These are phyloP conservation scores for Encarsia formosa DNA, from an alignment of 2,888 invertebrate species.

Conservation along the genomic window DNA sequence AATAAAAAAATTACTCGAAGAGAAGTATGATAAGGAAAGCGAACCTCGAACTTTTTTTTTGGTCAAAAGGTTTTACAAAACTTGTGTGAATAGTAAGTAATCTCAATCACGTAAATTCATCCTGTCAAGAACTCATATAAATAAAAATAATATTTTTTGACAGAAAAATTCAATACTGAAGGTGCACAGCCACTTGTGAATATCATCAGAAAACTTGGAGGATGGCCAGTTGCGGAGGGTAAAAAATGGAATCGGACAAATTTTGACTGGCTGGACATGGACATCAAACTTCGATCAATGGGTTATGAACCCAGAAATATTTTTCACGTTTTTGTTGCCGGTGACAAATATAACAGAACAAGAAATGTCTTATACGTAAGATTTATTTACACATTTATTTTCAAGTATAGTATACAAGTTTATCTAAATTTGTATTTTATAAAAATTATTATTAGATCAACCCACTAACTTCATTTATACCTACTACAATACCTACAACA, in stretches of 20 bases:
- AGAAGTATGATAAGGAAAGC: constrained; percentile 9
- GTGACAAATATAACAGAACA: neutral
- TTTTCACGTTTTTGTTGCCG: constrained; percentile 2
- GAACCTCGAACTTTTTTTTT: constrained; percentile 24
- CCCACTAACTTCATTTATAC: too few species aligned
- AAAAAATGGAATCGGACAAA: constrained; percentile 8
- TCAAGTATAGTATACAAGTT: too few species aligned
- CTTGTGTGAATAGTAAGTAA: constrained; percentile 31
- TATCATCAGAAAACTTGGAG: constrained; percentile 12
- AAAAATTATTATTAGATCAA: too few species aligned
- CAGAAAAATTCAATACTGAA: too few species aligned
- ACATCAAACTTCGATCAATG: neutral
- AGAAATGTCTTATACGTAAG: neutral
- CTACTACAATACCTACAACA: too few species aligned
- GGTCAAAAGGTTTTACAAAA: constrained; percentile 25
- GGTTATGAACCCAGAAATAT: constrained; percentile 7
- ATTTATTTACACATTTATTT: too few species aligned
- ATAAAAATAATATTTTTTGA: too few species aligned
- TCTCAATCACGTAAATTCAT: too few species aligned
- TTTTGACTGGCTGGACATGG: constrained; percentile 3
- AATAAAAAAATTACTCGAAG: constrained; percentile 18
- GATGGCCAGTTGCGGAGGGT: constrained; percentile 9
- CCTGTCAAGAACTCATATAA: too few species aligned
- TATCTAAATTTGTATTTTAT: too few species aligned
- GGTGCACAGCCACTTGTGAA: too few species aligned